Base-by-base conservation (phyloP, 2,888 invertebrate species). In the Sipha maydis region DNA sequence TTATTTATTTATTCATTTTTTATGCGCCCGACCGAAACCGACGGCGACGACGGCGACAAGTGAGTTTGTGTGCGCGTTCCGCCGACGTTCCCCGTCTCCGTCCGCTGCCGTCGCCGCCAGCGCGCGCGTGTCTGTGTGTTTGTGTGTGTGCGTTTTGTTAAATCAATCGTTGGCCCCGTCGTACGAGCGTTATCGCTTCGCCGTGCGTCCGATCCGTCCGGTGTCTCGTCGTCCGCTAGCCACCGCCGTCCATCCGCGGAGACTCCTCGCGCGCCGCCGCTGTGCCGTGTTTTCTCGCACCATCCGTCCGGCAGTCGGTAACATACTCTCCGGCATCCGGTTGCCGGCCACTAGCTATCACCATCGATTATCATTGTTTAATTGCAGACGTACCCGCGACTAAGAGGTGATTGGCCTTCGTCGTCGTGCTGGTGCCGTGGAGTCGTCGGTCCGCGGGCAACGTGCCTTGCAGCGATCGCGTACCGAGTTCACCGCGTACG, bases 11-110 rank as follows among this genome's bases (percentile, higher is more conserved):
- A 28, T 28, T 14, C 17, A 17, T 69, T 69, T 41, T 38, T 21
- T 28, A 73, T 56, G 79, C 56, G 79, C 71, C 73, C 86, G 86
- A 86, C 86, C 86, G 78, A 85, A 69, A 54, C 78, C 75, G 83
- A 48, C 77, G 69, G 31, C 85, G 38, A 41, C 38, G 38, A 77
- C 78, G 84, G 41, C 80, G 86, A 86, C 86, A 86, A 86, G 86
- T 86, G 86, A 86, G 86, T 80, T 69, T 28, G 84, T 76, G 84
- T 85, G 67, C 61, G 82, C 67, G 69, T 54, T 31, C 79, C 19
- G 71, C 73, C 73, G 71, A 56, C 38, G 73, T 56, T 54, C 69
- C 34, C 41, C 54, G 75, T 5, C 5, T 34, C 31, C 79, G 79
- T 80, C 21, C 38, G 67, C 38, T 56, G 38, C 11, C 38, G 28